These are phyloP conservation scores for Centropristis striata DNA, from an alignment of 2,113 vertebrate genomes.

Conservation along the genomic window DNA sequence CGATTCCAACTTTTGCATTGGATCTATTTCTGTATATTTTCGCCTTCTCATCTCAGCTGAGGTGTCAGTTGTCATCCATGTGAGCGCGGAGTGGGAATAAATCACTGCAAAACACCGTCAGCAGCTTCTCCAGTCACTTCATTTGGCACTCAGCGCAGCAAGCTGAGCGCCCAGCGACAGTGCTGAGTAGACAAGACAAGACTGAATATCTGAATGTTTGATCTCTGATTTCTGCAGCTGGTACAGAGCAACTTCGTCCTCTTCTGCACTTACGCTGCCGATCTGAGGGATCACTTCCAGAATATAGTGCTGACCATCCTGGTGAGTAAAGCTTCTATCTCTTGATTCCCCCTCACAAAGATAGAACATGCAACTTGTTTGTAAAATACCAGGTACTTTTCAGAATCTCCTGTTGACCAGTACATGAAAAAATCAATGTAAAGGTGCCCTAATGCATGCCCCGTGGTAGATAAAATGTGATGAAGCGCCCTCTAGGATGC, in stretches of 20 bases:
- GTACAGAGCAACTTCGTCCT: conserved; percentile 96
- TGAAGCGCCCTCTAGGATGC: no score
- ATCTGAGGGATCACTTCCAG: conserved; percentile 92
- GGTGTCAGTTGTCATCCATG: conserved; percentile 65
- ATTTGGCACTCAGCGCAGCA: conserved; percentile 21
- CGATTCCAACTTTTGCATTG: neutral
- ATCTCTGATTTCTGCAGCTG: conserved; percentile 85
- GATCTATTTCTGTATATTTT: conserved; percentile 31
- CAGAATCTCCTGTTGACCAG: no score
- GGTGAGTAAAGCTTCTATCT: conserved; percentile 84
- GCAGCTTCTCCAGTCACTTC: conserved; percentile 65
- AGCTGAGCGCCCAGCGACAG: conserved; percentile 23
- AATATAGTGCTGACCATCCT: conserved; percentile 94
- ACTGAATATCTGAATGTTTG: conserved; percentile 46
- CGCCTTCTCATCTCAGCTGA: conserved; percentile 31
- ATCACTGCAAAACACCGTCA: conserved; percentile 53
- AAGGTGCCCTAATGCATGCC: no score
- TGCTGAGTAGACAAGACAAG: conserved; percentile 56
- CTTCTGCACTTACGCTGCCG: conserved; percentile 93
- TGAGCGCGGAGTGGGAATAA: conserved; percentile 42
- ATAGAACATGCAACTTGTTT: neutral
- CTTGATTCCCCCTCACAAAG: neutral
- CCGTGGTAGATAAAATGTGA: no score
- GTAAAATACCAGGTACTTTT: neutral
- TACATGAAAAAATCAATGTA: no score